Evolutionary conservation across 2,113 vertebrate genomes (phyloP), one percentile per base, ranked within the genome.

Genomic region (Podarcis raffonei): DNA sequence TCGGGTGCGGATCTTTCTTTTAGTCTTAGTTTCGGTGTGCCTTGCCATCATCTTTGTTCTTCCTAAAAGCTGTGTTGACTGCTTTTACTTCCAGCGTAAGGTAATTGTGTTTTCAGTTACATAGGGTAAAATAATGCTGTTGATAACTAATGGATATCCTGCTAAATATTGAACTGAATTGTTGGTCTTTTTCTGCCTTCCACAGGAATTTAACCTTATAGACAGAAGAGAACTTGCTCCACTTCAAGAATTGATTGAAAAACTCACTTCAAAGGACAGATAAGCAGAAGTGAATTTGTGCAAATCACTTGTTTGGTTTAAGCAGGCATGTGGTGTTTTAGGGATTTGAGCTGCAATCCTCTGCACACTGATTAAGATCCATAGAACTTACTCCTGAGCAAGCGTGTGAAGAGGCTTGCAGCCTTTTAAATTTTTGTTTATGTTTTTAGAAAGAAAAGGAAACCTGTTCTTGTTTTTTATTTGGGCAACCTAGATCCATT

Each of bases 181-280:
- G 3, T 91, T 95, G n/a, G 87, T 90, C 87, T 71, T 74, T 84
- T 77, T 90, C 23, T 42, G 81, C 86, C 42, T 4, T 0, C 23
- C 86, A 8, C 81, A 98, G 98, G 98, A 98, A 95, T 98, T 98
- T 96, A 98, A 98, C 94, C 97, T 98, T 83, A 98, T 98, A 92
- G 98, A 98, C 84, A 97, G 98, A 96, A 97, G 97, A 96, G 98
- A 98, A 95, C 97, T 98, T 88, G 98, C 97, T 91, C 98, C 98
- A 2, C 98, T 98, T 86, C 98, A 98, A 96, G 98, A 98, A 96
- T 94, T 98, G 93, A 98, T 98, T 92, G 98, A 98, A 95, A 98
- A 98, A 92, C 98, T 98, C 92, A 98, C 98, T 22, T 98, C 98
- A 65, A 98, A 98, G 94, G 98, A 98, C 95, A 98, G 98, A 98